These are phyloP conservation scores for Eretmocerus hayati DNA, from an alignment of 2,888 invertebrate species.

Conservation along the genomic window DNA sequence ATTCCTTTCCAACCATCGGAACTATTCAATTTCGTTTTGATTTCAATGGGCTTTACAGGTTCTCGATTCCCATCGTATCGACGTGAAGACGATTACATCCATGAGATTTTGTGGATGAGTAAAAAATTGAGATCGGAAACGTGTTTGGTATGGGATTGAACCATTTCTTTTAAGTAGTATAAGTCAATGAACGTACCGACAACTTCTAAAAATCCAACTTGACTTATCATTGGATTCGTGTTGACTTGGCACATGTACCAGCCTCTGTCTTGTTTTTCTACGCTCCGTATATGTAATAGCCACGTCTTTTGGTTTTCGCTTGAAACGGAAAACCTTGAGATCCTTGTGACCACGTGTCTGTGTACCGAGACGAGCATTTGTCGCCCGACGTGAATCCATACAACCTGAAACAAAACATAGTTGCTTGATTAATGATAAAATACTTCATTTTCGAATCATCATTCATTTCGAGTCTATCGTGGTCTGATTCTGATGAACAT, in stretches of 20 bases:
- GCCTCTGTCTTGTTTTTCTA: conserved; percentile 85
- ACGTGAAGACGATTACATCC: too few relatives aligned
- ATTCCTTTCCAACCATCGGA: too few relatives aligned
- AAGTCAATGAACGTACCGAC: conserved; percentile 79
- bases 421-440: background rate
- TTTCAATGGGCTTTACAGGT: too few relatives aligned
- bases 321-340: conserved; percentile 85
- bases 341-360: conserved; percentile 81
- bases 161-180: too few relatives aligned
- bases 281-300: conserved; percentile 83
- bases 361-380: conserved; percentile 92
- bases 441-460: too few relatives aligned
- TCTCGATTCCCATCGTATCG: too few relatives aligned
- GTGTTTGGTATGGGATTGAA: too few relatives aligned
- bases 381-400: conserved; percentile 90
- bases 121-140: too few relatives aligned
- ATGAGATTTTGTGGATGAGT: too few relatives aligned
- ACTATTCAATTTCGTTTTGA: too few relatives aligned
- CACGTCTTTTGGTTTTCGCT: conserved; percentile 90
- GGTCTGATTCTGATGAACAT: too few relatives aligned
- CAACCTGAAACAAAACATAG: conserved; percentile 58
- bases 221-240: conserved; percentile 91
- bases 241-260: conserved; percentile 88
- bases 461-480: too few relatives aligned
- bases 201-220: conserved; percentile 87